Evolutionary conservation across 2,888 invertebrate species (phyloP), one percentile per base, ranked within the genome.

Genomic region (Calliopum simillimum): DNA sequence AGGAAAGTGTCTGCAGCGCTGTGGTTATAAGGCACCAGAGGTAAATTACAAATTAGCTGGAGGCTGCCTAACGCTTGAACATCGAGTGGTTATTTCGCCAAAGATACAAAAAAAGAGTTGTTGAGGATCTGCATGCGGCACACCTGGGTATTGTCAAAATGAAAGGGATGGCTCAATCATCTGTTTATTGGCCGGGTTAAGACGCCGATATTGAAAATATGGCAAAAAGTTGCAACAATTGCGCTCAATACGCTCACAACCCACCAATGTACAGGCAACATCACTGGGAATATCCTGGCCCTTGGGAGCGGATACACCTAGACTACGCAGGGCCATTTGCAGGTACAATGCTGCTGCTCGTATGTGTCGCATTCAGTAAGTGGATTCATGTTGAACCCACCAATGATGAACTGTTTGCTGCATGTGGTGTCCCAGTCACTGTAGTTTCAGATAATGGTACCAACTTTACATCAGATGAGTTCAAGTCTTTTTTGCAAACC

Each of bases 371-470:
- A n/a, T 51, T 12, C 16, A 6, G 51, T 51, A 51, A 51, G n/a
- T 51, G n/a, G 58, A 1, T 13, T 5, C n/a, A 51, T 13, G 51
- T 51, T 12, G 16, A 19, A 44, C n/a, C 16, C 5, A 51, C n/a
- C n/a, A n/a, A n/a, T n/a, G n/a, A n/a, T n/a, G n/a, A n/a, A n/a
- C n/a, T n/a, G n/a, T n/a, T n/a, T n/a, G n/a, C n/a, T n/a, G n/a
- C n/a, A n/a, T n/a, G n/a, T n/a, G n/a, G n/a, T 2, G 66, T 78
- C 6, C 77, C 79, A n/a, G 69, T 67, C 8, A 70, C 70, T 3
- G 53, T 78, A 1, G 78, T 77, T 2, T 76, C 77, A 1, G 79
- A 81, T 59, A 80, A 79, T 66, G 76, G 76, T 13, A 70, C 70
- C 3, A 43, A 41, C 4, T 71, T 79, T 66, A 49, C 66, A 5